Base-by-base conservation (phyloP, 2,113 vertebrate species). In the Natator depressus region DNA sequence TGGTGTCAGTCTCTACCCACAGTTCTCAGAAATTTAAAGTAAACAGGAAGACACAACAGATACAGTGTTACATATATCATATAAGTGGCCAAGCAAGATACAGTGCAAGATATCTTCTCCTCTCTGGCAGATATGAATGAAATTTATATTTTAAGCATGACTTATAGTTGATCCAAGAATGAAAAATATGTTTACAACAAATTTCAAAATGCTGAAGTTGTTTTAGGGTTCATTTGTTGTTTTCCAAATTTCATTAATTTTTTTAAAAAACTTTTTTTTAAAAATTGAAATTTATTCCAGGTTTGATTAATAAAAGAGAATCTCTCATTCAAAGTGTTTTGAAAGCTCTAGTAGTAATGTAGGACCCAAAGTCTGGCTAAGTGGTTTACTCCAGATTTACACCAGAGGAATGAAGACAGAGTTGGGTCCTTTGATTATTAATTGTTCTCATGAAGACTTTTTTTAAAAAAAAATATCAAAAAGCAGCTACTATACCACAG, bases 21-120 rank as follows among this genome's bases (percentile, higher is more conserved):
- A 88, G 89, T 16, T 53, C 51, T 4, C 50, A 94, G 65, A 90
- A 83, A 22, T 38, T 31, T 20, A 90, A 72, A 79, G 79, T 84
- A 96, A 89, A 91, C 3, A 94, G 38, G 86, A 13, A 88, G 10
- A 89, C 13, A 72, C n/a, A 47, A 91, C 51, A 92, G 84, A 92
- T 75, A 54, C 42, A 65, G 3, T 87, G 42, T 22, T 29, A 42
- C 22, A 46, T 9, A 69, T 31, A 65, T n/a, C 7, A 65, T n/a
- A n/a, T 25, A 85, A 83, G 19, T 3, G 75, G 6, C 65, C 1
- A 2, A 85, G 53, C n/a, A 89, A 46, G 51, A n/a, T 8, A 84
- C 0, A 65, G 53, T 8, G 72, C 38, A 42, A 84, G 55, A 88
- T n/a, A 4, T 16, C 50, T 4, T 12, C 25, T 10, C 85, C 19